Conservation (phyloP, 2,888 invertebrate species). For the Asteroscopus sphinx region DNA sequence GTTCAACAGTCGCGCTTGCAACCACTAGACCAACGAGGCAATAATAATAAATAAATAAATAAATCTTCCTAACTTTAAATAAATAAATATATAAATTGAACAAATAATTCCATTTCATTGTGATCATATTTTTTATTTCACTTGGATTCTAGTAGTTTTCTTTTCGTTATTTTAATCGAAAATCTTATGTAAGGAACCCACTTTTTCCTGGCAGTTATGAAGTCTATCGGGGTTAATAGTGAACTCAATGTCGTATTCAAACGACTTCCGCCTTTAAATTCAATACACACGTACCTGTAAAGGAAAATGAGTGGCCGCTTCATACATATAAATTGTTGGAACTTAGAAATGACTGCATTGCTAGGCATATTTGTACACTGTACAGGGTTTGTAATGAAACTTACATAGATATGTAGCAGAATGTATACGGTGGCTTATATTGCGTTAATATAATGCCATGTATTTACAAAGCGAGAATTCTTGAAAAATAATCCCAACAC, state of each 20-base stretch:
- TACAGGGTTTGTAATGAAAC: neutral
- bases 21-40: no score
- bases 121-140: no score
- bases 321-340: slow-evolving; percentile 49
- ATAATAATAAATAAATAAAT: no score
- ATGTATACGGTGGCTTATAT: neutral
- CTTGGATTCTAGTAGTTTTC: no score
- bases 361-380: slow-evolving; percentile 13
- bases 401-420: neutral
- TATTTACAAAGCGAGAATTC: no score
- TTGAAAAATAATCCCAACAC: no score
- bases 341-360: slow-evolving; percentile 25
- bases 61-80: no score
- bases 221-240: slow-evolving; percentile 26
- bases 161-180: neutral
- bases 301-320: slow-evolving; percentile 34
- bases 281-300: slow-evolving; percentile 41
- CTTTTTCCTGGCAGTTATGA: neutral
- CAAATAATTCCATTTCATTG: no score
- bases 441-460: neutral
- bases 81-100: no score
- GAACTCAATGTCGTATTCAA: slow-evolving; percentile 32
- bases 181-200: neutral
- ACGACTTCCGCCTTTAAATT: slow-evolving; percentile 34
- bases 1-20: no score